Conservation (phyloP, 1,140 invertebrate species). For the Zaprionus davidi region DNA sequence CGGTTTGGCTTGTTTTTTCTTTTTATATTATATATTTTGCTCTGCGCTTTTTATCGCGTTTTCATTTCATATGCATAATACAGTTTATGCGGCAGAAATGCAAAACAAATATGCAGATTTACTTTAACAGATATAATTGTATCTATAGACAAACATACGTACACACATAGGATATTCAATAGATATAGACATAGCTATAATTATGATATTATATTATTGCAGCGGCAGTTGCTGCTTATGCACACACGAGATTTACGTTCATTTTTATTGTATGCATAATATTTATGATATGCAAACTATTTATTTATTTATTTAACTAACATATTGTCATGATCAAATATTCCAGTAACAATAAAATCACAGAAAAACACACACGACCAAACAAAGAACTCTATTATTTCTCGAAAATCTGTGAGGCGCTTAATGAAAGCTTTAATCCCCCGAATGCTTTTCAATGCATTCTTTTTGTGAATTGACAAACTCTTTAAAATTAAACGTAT, state of each 20-base stretch:
- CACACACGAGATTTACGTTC: slow-evolving; percentile 49
- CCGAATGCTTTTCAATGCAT: slow-evolving; percentile 1
- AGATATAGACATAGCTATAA: slow-evolving; percentile 48
- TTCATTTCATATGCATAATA: slow-evolving; percentile 33
- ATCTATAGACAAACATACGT: slow-evolving; percentile 7
- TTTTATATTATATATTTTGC: background rate
- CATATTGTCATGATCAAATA: slow-evolving; percentile 74
- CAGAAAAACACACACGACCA: slow-evolving; percentile 38
- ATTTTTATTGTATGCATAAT: slow-evolving; percentile 50
- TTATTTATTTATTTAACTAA: slow-evolving; percentile 82
- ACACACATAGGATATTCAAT: slow-evolving; percentile 32
- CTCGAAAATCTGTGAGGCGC: slow-evolving; percentile 24
- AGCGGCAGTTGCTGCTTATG: slow-evolving; percentile 9
- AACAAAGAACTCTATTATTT: slow-evolving; percentile 24
- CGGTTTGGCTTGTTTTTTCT: slow-evolving; percentile 47
- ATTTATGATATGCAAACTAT: slow-evolving; percentile 63
- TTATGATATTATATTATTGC: slow-evolving; percentile 43
- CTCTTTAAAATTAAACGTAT: slow-evolving; percentile 14
- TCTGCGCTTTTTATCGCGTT: slow-evolving; percentile 15
- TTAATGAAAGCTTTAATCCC: slow-evolving; percentile 17
- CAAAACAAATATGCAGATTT: slow-evolving; percentile 56
- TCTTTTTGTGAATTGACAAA: slow-evolving; percentile 7
- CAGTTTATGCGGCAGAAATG: slow-evolving; percentile 50
- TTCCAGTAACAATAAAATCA: slow-evolving; percentile 63
- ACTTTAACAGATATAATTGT: slow-evolving; percentile 3